These are phyloP conservation scores for Sebastiscus albofasciatus DNA, from an alignment of 2,797 vertebrate genomes.

Conservation along the genomic window DNA sequence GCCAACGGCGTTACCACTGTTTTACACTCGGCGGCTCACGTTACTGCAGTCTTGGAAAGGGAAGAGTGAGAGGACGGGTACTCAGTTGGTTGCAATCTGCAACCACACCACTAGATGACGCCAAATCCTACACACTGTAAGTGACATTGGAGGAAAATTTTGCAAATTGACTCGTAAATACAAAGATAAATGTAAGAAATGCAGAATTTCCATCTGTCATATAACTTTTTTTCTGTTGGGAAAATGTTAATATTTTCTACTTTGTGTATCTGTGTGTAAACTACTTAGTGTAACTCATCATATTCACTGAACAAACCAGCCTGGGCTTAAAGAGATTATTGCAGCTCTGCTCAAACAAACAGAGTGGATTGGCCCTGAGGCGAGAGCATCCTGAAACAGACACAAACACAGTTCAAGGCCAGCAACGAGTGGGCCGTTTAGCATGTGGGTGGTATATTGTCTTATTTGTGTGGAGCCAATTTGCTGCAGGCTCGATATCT, in stretches of 20 bases:
- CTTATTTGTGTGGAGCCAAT: constrained; percentile 8
- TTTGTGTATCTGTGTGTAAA: background rate
- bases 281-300: background rate
- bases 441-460: constrained; percentile 27
- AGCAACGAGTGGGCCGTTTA: background rate
- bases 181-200: background rate
- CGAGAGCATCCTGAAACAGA: constrained; percentile 21
- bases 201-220: background rate
- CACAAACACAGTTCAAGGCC: constrained; percentile 34
- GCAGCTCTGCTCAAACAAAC: constrained; percentile 44
- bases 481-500: constrained; percentile 21
- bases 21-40: rapidly evolving
- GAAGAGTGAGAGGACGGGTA: rapidly evolving
- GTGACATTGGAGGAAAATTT: background rate
- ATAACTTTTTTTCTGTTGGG: background rate
- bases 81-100: no score
- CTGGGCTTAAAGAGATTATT: constrained; percentile 6
- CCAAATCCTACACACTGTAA: no score
- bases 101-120: no score
- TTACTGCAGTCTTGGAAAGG: no score
- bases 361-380: background rate
- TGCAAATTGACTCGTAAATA: background rate
- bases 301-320: constrained; percentile 19
- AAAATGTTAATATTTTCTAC: background rate
- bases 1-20: rapidly evolving